phyloP scores from a whole-genome alignment of 2,888 invertebrate genomes.

The Norana najaformis region DNA sequence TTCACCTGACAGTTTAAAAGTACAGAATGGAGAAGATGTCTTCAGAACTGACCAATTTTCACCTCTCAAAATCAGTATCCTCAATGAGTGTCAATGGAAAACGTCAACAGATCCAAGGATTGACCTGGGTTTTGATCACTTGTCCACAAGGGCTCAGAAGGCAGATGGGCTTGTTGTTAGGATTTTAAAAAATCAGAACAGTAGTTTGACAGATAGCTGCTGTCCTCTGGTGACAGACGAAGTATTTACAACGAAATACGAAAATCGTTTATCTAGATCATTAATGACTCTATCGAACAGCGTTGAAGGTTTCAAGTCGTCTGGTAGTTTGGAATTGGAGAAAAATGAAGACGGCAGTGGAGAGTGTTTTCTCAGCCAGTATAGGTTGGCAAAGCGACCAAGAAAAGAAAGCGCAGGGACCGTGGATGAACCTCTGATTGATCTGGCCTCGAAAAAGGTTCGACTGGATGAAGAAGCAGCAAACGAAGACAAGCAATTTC shows the following conservation, averaged over 20 bases:
- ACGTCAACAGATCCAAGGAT: background rate
- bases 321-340: background rate
- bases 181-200: background rate
- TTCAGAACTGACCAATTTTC: background rate
- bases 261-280: background rate
- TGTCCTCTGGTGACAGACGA: background rate
- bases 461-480: background rate
- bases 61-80: background rate
- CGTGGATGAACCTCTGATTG: slow-evolving; percentile 5
- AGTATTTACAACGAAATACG: background rate
- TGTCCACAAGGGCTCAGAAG: background rate
- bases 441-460: background rate
- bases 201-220: background rate
- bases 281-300: background rate
- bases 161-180: background rate
- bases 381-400: slow-evolving; percentile 3
- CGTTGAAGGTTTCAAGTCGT: background rate
- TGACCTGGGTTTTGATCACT: background rate
- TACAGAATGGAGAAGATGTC: background rate
- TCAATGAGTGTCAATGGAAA: background rate
- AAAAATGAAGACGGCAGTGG: background rate
- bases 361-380: background rate
- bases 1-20: background rate
- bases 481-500: background rate
- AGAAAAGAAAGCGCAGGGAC: background rate